Conservation (phyloP, 2,113 vertebrate species). For the Tenebrosternarchus preto region DNA sequence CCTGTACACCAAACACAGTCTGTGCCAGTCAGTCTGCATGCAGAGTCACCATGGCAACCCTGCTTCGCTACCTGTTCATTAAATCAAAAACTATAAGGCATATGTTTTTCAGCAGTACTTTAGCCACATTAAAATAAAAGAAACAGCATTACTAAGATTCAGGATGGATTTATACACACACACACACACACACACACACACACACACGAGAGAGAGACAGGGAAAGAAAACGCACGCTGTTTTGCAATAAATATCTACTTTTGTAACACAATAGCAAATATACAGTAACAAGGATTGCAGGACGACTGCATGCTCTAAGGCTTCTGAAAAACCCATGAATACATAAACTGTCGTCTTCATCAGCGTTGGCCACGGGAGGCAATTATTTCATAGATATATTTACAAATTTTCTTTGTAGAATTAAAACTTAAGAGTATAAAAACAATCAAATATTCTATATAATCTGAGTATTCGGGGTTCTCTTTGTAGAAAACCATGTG, state of each 20-base stretch:
- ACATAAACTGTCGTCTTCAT: slow-evolving; percentile 10
- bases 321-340: slow-evolving; percentile 50
- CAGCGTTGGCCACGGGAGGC: slow-evolving; percentile 47
- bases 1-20: slow-evolving; percentile 60
- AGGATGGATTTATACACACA: slow-evolving; percentile 31
- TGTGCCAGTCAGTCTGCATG: slow-evolving; percentile 54
- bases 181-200: background rate
- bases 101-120: slow-evolving; percentile 68
- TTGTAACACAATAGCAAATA: slow-evolving; percentile 68
- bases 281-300: slow-evolving; percentile 63
- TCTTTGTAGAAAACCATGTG: slow-evolving; percentile 43
- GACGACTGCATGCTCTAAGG: slow-evolving; percentile 39
- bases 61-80: slow-evolving; percentile 58
- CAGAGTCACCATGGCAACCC: slow-evolving; percentile 63
- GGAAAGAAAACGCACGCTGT: slow-evolving; percentile 43
- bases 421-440: slow-evolving; percentile 77
- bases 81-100: slow-evolving; percentile 71
- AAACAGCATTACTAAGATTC: slow-evolving; percentile 55
- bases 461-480: slow-evolving; percentile 53
- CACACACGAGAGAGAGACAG: background rate
- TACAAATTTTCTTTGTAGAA: slow-evolving; percentile 61
- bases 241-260: slow-evolving; percentile 72
- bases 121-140: slow-evolving; percentile 56
- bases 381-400: slow-evolving; percentile 61
- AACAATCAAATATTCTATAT: slow-evolving; percentile 66